These are phyloP conservation scores for Pangasius krempfi DNA, from an alignment of 2,797 vertebrate genomes.

Conservation along the genomic window DNA sequence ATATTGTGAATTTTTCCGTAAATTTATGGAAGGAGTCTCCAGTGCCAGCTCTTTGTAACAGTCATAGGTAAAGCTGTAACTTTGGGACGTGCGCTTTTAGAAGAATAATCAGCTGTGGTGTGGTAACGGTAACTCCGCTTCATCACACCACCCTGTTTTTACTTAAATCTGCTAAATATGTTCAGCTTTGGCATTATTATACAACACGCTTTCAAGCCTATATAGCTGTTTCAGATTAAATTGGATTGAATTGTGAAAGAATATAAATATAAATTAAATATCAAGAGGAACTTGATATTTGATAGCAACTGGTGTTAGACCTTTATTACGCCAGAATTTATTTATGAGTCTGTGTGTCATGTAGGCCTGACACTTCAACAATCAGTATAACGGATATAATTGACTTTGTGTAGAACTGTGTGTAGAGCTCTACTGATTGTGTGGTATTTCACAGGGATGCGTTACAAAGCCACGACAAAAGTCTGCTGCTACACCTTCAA, in stretches of 20 bases:
- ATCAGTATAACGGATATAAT: background rate
- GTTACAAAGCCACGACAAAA: slow-evolving; percentile 57
- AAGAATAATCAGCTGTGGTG: too few species aligned
- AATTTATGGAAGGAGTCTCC: background rate
- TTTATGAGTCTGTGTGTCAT: too few species aligned
- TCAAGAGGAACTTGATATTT: too few species aligned
- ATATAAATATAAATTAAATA: background rate
- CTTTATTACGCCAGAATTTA: background rate
- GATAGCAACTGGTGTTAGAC: background rate
- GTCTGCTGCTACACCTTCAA: slow-evolving; percentile 70
- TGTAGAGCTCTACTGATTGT: background rate
- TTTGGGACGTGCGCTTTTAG: too few species aligned
- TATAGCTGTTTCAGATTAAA: background rate
- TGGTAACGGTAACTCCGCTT: too few species aligned
- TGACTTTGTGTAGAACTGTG: background rate
- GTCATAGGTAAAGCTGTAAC: background rate
- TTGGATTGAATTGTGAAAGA: background rate
- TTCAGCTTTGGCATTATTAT: background rate
- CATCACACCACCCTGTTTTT: too few species aligned
- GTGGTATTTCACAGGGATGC: slow-evolving; percentile 54
- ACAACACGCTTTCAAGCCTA: background rate
- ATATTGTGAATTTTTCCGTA: background rate
- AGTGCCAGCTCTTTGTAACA: background rate
- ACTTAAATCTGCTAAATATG: background rate
- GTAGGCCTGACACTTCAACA: background rate